phyloP scores from a whole-genome alignment of 2,113 vertebrate species.

The Rana temporaria region DNA sequence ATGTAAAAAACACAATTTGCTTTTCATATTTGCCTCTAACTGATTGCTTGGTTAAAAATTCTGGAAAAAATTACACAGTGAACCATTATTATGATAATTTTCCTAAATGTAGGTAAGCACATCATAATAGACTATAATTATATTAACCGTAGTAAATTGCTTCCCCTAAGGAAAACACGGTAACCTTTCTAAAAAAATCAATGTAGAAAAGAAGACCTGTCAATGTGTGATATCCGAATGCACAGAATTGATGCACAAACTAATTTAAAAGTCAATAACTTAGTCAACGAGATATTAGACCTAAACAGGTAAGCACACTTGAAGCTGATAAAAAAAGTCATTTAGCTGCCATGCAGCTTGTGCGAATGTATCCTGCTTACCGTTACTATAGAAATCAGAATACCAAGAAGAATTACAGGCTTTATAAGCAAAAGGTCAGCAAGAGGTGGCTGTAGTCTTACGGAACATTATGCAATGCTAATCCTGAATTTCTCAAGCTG shows the following conservation, averaged over 20 bases:
- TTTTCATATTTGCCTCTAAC: too few relatives aligned
- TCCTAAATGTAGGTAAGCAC: neutral
- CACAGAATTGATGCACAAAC: neutral
- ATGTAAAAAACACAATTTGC: too few relatives aligned
- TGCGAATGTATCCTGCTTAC: constrained; percentile 58
- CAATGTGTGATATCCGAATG: neutral
- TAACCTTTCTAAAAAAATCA: neutral
- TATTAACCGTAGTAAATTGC: too few relatives aligned
- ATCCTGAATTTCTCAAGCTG: constrained; percentile 55
- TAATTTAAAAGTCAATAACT: neutral
- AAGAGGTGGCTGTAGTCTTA: constrained; percentile 59
- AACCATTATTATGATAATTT: neutral
- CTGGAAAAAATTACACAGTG: neutral
- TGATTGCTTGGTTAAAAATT: too few relatives aligned
- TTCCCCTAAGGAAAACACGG: neutral
- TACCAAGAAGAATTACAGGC: constrained; percentile 60
- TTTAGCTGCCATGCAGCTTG: constrained; percentile 57
- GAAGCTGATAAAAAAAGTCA: neutral
- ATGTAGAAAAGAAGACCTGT: neutral
- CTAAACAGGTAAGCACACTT: constrained; percentile 11
- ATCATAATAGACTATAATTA: neutral
- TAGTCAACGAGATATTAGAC: neutral
- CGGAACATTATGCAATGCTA: constrained; percentile 32
- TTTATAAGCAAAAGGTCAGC: constrained; percentile 59
- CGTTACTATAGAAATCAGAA: constrained; percentile 67